Evolutionary conservation across 92 coral and sea anemone genomes (phyloP).

Genomic region (Bergia sp.): DNA sequence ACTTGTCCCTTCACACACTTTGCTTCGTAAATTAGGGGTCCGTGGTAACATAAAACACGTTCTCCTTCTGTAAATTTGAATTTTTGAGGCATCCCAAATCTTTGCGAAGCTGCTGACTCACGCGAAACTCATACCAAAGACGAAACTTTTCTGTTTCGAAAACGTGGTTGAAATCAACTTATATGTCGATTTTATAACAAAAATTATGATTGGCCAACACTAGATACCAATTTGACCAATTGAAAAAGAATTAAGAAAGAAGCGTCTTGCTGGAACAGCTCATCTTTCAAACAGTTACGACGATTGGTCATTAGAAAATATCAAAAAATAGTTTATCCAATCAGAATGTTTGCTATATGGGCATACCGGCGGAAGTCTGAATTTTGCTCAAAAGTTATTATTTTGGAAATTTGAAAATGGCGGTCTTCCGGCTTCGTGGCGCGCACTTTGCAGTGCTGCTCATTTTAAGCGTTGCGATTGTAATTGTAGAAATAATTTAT

Average conservation of each 20-base stretch:
- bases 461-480: conserved; percentile 15
- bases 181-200: conserved; percentile 17
- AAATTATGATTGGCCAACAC: conserved; percentile 47
- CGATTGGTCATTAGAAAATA: neutral
- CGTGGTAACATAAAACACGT: conserved; percentile 97
- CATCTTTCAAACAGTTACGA: neutral
- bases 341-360: neutral
- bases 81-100: conserved; percentile 85
- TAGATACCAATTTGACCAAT: neutral
- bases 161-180: conserved; percentile 53
- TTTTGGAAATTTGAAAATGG: conserved; percentile 26
- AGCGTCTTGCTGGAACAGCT: neutral
- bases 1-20: conserved; percentile 95
- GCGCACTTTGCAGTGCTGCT: neutral
- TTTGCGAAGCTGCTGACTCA: conserved; percentile 62
- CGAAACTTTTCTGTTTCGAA: conserved; percentile 48
- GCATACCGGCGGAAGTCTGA: conserved; percentile 11
- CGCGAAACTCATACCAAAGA: conserved; percentile 23
- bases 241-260: neutral
- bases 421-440: conserved; percentile 30
- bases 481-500: conserved; percentile 31
- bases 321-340: neutral
- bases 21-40: conserved; percentile 97
- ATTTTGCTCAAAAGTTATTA: neutral
- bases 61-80: conserved; percentile 97